Conservation (phyloP, 2,888 invertebrate genomes). For the Drosophila paranaensis region DNA sequence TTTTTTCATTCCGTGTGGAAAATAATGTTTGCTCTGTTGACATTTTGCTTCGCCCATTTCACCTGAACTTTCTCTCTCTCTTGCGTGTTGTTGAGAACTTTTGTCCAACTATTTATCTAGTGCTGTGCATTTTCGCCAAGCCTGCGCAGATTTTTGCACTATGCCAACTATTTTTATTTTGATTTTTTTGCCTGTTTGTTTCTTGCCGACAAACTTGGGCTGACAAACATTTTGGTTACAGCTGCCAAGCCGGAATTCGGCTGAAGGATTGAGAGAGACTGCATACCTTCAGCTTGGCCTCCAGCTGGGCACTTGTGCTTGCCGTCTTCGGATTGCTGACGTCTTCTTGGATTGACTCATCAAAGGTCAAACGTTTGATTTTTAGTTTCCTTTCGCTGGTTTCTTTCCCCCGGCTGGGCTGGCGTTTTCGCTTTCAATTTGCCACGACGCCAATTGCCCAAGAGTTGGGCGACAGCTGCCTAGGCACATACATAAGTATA, state of each 20-base stretch:
- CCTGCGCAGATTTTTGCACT: conserved; percentile 49
- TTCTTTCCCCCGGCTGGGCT: conserved; percentile 20
- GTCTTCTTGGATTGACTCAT: conserved; percentile 68
- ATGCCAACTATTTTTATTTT: conserved; percentile 59
- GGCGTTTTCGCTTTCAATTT: conserved; percentile 77
- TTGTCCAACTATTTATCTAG: conserved; percentile 73
- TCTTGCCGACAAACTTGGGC: conserved; percentile 51
- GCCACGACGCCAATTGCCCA: conserved; percentile 64
- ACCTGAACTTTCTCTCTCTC: conserved; percentile 59
- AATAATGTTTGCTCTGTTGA: conserved; percentile 45
- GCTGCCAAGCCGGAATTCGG: conserved; percentile 42
- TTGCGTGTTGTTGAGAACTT: conserved; percentile 57
- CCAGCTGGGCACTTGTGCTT: conserved; percentile 13
- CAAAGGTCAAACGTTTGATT: conserved; percentile 72
- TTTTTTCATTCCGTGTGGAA: conserved; percentile 27
- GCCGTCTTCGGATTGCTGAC: conserved; percentile 21
- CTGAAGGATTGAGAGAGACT: conserved; percentile 16
- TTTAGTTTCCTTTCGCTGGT: conserved; percentile 46
- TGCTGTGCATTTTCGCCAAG: conserved; percentile 54
- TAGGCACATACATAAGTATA: conserved; percentile 19
- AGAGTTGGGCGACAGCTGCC: conserved; percentile 51
- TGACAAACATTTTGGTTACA: conserved; percentile 71
- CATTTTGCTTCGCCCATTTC: conserved; percentile 24
- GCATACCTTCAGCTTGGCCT: conserved; percentile 55
- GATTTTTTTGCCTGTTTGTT: conserved; percentile 1